Conservation (phyloP, 2,888 invertebrate species). For the Platycheirus rosarum region DNA sequence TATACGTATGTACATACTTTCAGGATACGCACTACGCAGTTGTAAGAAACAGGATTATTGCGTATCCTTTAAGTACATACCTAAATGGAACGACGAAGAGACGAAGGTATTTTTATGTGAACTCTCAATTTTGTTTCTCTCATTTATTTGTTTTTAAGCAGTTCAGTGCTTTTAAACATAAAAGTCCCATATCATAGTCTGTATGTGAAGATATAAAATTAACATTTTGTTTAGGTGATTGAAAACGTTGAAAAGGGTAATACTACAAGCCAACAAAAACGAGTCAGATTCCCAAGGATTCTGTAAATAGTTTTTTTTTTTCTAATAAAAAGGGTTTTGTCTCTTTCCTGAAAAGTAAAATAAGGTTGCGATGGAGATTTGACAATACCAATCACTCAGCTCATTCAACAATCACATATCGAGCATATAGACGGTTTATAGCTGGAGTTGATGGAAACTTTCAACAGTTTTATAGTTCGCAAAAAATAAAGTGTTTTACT, state of each 20-base stretch:
- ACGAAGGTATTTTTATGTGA: neutral
- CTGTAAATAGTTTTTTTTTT: neutral
- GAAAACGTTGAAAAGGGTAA: no score
- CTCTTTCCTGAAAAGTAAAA: neutral
- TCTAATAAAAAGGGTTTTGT: neutral
- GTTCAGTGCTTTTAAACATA: no score
- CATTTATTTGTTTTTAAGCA: no score
- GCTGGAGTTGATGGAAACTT: conserved; percentile 9
- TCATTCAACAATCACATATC: conserved; percentile 19
- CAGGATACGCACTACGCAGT: no score
- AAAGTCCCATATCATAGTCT: no score
- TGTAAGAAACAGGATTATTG: no score
- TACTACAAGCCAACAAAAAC: no score
- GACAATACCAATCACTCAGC: conserved; percentile 9
- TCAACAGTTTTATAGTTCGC: conserved; percentile 23
- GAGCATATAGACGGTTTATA: neutral
- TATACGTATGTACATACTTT: no score
- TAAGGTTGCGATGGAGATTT: neutral
- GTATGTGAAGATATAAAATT: no score
- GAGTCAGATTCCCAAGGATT: neutral
- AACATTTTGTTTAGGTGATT: no score
- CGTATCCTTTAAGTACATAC: no score
- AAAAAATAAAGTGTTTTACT: conserved; percentile 29
- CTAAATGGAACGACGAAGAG: no score
- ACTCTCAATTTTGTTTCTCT: neutral